phyloP scores from a whole-genome alignment of 2,113 vertebrate species.

The Isurus oxyrinchus region DNA sequence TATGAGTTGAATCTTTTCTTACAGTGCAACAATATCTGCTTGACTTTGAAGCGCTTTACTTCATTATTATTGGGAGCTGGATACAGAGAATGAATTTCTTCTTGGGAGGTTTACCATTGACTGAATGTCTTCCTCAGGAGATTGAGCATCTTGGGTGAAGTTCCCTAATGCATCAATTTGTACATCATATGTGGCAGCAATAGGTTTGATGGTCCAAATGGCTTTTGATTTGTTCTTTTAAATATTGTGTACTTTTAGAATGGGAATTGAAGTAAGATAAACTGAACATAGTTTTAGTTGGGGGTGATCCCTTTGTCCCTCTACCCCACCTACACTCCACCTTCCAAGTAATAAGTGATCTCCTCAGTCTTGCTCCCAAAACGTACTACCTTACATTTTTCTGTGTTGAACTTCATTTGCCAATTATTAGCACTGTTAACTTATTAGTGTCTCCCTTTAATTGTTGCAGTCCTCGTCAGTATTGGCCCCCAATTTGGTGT shows the following conservation, averaged over 20 bases:
- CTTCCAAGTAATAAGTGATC: too few species aligned
- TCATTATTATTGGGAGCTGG: not conserved
- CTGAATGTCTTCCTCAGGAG: not conserved
- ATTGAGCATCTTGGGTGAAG: not conserved
- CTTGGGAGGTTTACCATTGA: not conserved
- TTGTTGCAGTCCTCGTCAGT: too few species aligned
- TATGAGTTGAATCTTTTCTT: not conserved
- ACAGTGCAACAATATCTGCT: not conserved
- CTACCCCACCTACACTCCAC: too few species aligned
- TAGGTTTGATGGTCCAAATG: not conserved
- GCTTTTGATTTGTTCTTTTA: not conserved
- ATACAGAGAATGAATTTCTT: not conserved
- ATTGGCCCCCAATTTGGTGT: too few species aligned
- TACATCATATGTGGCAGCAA: not conserved
- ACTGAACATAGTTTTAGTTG: not conserved
- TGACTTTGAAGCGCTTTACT: not conserved
- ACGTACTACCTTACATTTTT: too few species aligned
- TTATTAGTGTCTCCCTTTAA: too few species aligned
- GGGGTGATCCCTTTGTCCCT: not conserved
- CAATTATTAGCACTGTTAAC: too few species aligned
- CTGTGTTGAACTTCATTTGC: too few species aligned
- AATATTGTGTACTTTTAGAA: not conserved
- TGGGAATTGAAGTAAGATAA: not conserved
- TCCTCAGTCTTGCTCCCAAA: too few species aligned
- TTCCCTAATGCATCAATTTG: slow-evolving; percentile 1